Conservation (phyloP, 2,888 invertebrate species). For the Brachypalpus laphriformis region DNA sequence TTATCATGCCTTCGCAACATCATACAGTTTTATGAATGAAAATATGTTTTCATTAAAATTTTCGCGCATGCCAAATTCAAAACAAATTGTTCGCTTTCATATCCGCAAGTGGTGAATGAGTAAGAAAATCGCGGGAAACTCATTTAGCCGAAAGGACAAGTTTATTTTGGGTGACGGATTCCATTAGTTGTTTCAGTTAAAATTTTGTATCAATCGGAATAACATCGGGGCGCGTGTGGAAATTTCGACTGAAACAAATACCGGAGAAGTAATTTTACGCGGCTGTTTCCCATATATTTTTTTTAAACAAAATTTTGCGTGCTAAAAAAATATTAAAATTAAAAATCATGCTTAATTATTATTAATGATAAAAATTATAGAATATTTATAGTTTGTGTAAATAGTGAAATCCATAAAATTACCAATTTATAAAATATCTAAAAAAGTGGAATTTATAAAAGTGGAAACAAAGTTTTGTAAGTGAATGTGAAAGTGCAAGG, state of each 20-base stretch:
- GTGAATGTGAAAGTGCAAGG: too few species aligned
- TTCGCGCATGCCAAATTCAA: conserved; percentile 26
- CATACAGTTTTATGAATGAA: conserved; percentile 19
- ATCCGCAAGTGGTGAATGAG: neutral
- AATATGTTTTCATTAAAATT: neutral
- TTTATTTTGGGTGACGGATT: neutral
- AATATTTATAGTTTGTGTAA: too few species aligned
- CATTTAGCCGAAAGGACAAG: conserved; percentile 24
- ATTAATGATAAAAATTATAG: too few species aligned
- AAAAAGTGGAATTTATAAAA: too few species aligned
- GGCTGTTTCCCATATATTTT: neutral
- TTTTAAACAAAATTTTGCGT: neutral
- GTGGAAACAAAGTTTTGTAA: too few species aligned
- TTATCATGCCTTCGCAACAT: neutral
- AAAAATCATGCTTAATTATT: too few species aligned
- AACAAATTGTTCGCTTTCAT: neutral
- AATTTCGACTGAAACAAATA: neutral
- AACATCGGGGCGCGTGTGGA: neutral
- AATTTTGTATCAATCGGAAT: neutral
- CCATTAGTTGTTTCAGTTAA: conserved; percentile 4
- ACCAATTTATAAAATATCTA: too few species aligned
- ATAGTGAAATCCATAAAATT: too few species aligned
- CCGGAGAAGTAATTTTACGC: neutral
- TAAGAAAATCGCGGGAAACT: conserved; percentile 37
- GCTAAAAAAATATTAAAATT: neutral